phyloP scores from a whole-genome alignment of 2,797 vertebrate species.

The Melanotaenia pygmaea region DNA sequence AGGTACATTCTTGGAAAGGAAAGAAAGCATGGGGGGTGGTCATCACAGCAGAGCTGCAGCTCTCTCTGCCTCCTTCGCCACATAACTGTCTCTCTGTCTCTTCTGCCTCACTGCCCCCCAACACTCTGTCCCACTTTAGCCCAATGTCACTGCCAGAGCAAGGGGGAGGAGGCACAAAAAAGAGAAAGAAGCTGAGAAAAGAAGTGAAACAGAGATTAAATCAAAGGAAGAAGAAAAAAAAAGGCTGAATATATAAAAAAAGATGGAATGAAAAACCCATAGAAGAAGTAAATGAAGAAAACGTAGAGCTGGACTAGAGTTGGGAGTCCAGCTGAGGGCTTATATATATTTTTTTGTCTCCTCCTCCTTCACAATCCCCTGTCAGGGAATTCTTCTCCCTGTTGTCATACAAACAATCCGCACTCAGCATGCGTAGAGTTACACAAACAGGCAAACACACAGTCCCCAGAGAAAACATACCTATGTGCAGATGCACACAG shows the following conservation, averaged over 20 bases:
- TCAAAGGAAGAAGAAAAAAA: constrained; percentile 22
- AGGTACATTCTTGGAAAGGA: constrained; percentile 46
- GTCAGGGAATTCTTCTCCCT: constrained; percentile 54
- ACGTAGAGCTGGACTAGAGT: constrained; percentile 26
- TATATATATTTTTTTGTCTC: constrained; percentile 1
- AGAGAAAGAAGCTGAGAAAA: constrained; percentile 18
- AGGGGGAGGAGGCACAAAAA: constrained; percentile 66
- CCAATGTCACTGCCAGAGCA: constrained; percentile 82
- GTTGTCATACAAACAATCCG: constrained; percentile 57
- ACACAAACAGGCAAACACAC: constrained; percentile 58
- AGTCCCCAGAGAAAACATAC: constrained; percentile 53
- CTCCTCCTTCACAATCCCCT: constrained; percentile 26
- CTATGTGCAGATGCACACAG: constrained; percentile 19
- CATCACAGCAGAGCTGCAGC: constrained; percentile 52
- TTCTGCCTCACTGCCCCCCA: constrained; percentile 80
- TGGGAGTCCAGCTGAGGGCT: constrained; percentile 32
- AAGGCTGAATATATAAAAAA: constrained; percentile 20
- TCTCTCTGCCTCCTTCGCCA: constrained; percentile 59
- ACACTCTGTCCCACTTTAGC: constrained; percentile 85
- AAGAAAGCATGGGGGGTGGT: constrained; percentile 11
- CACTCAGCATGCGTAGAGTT: constrained; percentile 67
- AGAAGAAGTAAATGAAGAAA: constrained; percentile 31
- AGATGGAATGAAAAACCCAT: constrained; percentile 24
- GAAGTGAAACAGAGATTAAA: constrained; percentile 24
- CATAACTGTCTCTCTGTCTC: constrained; percentile 78